These are phyloP conservation scores for Drosophila ogumai DNA, from an alignment of 1,140 invertebrate species.

Conservation along the genomic window DNA sequence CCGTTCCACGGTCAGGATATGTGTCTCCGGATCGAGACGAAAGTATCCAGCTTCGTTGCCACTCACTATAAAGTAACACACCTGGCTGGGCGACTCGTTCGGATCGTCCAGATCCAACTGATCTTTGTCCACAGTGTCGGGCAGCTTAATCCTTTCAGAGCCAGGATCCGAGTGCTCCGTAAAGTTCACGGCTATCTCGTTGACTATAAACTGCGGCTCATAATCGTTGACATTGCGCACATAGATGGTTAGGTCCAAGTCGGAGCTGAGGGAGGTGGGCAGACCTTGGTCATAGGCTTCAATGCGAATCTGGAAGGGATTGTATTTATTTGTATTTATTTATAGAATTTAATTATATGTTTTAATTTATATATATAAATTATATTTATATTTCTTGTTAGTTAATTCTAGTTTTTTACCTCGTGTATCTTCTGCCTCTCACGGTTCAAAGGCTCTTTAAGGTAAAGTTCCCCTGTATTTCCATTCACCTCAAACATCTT, in stretches of 20 bases:
- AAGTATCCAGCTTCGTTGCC: slow-evolving; percentile 92
- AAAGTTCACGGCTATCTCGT: slow-evolving; percentile 90
- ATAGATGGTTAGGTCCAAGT: slow-evolving; percentile 95
- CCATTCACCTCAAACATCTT: slow-evolving; percentile 92
- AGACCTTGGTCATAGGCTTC: slow-evolving; percentile 95
- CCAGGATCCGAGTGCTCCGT: slow-evolving; percentile 92
- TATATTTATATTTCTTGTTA: no score
- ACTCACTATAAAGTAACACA: slow-evolving; percentile 94
- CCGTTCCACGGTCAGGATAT: slow-evolving; percentile 86
- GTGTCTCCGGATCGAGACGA: slow-evolving; percentile 89
- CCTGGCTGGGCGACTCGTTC: slow-evolving; percentile 90
- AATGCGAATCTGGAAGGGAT: slow-evolving; percentile 90
- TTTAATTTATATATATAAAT: no score
- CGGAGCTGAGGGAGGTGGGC: slow-evolving; percentile 93
- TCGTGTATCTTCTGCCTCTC: slow-evolving; percentile 95
- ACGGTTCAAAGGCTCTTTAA: slow-evolving; percentile 90
- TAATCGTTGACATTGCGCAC: slow-evolving; percentile 95
- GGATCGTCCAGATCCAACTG: slow-evolving; percentile 93
- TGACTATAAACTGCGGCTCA: slow-evolving; percentile 93
- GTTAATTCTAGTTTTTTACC: slow-evolving; percentile 84
- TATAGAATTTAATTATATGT: no score
- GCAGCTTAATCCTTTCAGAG: slow-evolving; percentile 89
- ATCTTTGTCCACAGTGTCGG: slow-evolving; percentile 93
- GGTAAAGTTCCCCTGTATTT: slow-evolving; percentile 90
- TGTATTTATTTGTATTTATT: no score